Percentiles rank a stretch among this genome's conserved stretches.
Evolutionary conservation across 92 coral and sea anemone species (phyloP).

Genomic region (Virgularia gustaviana): DNA sequence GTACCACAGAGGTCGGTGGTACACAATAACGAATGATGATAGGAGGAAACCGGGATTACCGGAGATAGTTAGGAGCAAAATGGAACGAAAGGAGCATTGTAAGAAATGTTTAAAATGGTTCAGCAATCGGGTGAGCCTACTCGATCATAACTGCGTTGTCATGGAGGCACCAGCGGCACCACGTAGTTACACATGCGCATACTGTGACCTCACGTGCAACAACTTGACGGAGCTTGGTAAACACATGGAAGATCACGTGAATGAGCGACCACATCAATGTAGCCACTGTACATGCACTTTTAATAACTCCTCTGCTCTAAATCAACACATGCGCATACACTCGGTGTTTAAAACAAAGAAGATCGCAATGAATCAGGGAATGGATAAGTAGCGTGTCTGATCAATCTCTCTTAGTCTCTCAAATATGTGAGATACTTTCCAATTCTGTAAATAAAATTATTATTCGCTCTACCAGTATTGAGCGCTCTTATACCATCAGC

Average conservation of each 20-base stretch:
- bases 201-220: conserved; percentile 78
- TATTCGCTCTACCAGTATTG: too few species aligned
- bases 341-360: conserved; percentile 46
- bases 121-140: conserved; percentile 75
- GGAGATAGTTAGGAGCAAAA: conserved; percentile 62
- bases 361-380: conserved; percentile 7
- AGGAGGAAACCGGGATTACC: conserved; percentile 32
- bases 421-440: too few species aligned
- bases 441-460: too few species aligned
- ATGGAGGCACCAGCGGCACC: conserved; percentile 59
- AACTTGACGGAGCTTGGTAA: conserved; percentile 85
- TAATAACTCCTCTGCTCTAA: conserved; percentile 72
- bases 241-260: conserved; percentile 90
- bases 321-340: conserved; percentile 95
- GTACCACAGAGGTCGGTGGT: conserved; percentile 75
- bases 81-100: conserved; percentile 79
- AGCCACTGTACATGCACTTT: conserved; percentile 94
- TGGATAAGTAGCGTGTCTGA: conserved; percentile 25
- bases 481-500: too few species aligned
- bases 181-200: conserved; percentile 76
- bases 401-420: too few species aligned
- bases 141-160: conserved; percentile 76
- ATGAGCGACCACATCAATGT: conserved; percentile 91
- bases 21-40: conserved; percentile 39
- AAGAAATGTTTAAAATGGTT: conserved; percentile 88